Conservation (phyloP, 2,797 vertebrate species). For the Halcyon badia region DNA sequence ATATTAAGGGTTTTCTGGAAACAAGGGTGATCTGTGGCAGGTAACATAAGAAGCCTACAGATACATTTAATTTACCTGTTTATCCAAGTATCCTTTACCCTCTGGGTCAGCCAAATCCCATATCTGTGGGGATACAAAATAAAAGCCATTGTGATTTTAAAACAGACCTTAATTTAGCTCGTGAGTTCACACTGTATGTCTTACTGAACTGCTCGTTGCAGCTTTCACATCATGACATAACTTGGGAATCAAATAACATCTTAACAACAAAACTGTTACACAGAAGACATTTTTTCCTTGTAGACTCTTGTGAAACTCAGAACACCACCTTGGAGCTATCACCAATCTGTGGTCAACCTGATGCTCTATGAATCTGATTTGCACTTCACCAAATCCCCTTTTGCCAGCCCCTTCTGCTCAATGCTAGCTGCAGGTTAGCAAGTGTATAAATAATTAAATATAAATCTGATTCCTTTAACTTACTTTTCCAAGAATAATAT, state of each 20-base stretch:
- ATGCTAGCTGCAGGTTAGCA: neutral
- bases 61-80: slow-evolving; percentile 85
- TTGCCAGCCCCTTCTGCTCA: neutral
- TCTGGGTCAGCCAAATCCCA: slow-evolving; percentile 99
- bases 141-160: neutral
- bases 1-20: neutral
- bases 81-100: slow-evolving; percentile 96
- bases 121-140: slow-evolving; percentile 84
- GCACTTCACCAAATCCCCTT: neutral
- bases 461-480: neutral
- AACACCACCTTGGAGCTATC: neutral
- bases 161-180: neutral
- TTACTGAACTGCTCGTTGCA: neutral
- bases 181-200: neutral
- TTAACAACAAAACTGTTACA: neutral
- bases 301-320: neutral
- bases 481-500: slow-evolving; percentile 94
- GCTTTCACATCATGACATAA: neutral
- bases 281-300: neutral
- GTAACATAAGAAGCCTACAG: fast-evolving
- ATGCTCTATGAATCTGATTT: neutral
- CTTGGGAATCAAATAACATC: too few relatives aligned
- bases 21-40: neutral
- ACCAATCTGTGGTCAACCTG: neutral
- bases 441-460: neutral